Evolutionary conservation across 2,113 vertebrate genomes (phyloP), one percentile per base, ranked within the genome.

Genomic region (Elanus axillaris): DNA sequence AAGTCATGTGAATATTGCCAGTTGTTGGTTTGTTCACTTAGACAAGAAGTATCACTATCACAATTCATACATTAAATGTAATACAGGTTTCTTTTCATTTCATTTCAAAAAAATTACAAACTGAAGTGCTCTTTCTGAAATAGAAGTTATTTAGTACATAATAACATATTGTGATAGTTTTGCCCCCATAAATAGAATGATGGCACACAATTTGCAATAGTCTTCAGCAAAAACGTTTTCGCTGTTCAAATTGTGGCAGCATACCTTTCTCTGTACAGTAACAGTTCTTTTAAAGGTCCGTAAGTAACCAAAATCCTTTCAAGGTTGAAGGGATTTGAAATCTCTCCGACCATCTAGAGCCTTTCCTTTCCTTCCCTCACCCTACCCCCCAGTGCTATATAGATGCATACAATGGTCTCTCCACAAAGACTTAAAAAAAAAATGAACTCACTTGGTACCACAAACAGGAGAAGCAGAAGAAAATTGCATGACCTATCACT

Each of bases 301-400:
- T 78, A 67, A 72, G 18, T 34, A 82, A 86, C 21, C 8, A 68
- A 88, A 90, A 92, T 63, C 8, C 32, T 81, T 64, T 91, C 75
- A 84, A 29, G 63, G 45, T 0, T 82, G 68, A 88, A 59, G n/a
- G 45, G 22, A 78, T 71, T 55, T 81, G n/a, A 52, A 83, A 87
- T 34, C 17, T 13, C 20, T 66, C 42, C 26, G 76, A 53, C 11
- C 6, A 76, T 21, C 21, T 34, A 64, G 10, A 82, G 45, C 13
- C 8, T 60, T 60, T 2, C 8, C 2, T 6, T 62, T 38, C 1
- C 1, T 62, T 47, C 9, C 45, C n/a, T 42, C 52, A 6, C 36
- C 13, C 36, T 55, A 10, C 15, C 31, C 13, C 16, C 38, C 13
- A 6, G 7, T 29, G 63, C 42, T 77, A 7, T 14, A 36, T 3